Evolutionary conservation across 2,888 invertebrate species (phyloP), one percentile per base, ranked within the genome.

Genomic region (Tyria jacobaeae): DNA sequence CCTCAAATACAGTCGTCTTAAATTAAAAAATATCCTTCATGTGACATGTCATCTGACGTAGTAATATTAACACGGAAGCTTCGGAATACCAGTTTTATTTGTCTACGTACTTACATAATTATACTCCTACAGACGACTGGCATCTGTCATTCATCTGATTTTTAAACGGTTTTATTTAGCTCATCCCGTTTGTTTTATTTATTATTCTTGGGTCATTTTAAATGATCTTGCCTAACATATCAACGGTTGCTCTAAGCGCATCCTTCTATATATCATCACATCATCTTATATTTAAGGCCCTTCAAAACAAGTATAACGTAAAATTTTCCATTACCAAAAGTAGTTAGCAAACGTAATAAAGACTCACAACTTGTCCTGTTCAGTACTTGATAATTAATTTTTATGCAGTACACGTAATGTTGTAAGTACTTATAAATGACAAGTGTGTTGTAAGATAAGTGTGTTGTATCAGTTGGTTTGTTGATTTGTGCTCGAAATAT

Each of bases 241-340:
- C 1, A 35, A 51, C 35, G 41, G 47, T 44, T 58, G 39, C 44
- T 44, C 53, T 34, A 48, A 37, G 25, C 15, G 25, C 25, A n/a
- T 21, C 53, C 55, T 59, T 63, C 70, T 64, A 68, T 70, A 64
- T n/a, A n/a, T n/a, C n/a, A n/a, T n/a, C n/a, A n/a, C n/a, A n/a
- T 64, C 48, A 27, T 51, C 51, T 51, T 56, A n/a, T 60, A 59
- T 67, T 70, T 64, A 71, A 66, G 60, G 61, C 62, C 56, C 59
- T 69, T 60, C 70, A 51, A 60, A 59, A 60, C 62, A 60, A 60
- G 56, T 57, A 54, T 62, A 70, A 72, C 68, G 62, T 60, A 62
- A 58, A 70, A 68, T 64, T 70, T 75, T 73, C 75, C 75, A 68
- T 54, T 44, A 52, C 70, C 67, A 66, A 71, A 70, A 58, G 59